These are phyloP conservation scores for Thymelicus lineola DNA, from an alignment of 2,888 invertebrate species.

Conservation along the genomic window DNA sequence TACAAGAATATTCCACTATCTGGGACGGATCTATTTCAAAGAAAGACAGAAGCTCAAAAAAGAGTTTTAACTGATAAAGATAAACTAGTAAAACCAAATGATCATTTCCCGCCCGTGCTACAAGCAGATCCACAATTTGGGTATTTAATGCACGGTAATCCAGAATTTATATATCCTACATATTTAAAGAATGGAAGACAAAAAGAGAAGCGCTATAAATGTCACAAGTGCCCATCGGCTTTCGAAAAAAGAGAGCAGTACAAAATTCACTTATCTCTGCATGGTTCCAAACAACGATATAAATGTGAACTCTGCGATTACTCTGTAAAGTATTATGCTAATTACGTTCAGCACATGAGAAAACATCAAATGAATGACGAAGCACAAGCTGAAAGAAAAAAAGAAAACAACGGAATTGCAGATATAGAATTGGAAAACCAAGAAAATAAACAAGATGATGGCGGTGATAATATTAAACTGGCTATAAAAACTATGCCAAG, in stretches of 20 bases:
- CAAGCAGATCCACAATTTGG: conserved; percentile 88
- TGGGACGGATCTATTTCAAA: conserved; percentile 87
- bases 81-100: conserved; percentile 80
- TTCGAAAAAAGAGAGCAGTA: conserved; percentile 95
- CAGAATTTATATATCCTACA: conserved; percentile 91
- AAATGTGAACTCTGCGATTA: conserved; percentile 94
- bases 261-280: conserved; percentile 92
- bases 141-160: conserved; percentile 89
- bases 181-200: conserved; percentile 90
- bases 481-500: conserved; percentile 80
- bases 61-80: conserved; percentile 78
- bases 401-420: conserved; percentile 57
- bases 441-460: conserved; percentile 61
- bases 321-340: conserved; percentile 94
- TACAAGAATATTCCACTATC: conserved; percentile 86
- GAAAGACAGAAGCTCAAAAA: conserved; percentile 86
- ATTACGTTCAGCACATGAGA: conserved; percentile 92
- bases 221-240: conserved; percentile 94
- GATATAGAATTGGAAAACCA: conserved; percentile 56
- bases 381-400: conserved; percentile 85
- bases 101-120: conserved; percentile 81
- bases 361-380: conserved; percentile 91
- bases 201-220: conserved; percentile 92
- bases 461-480: conserved; percentile 68
- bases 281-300: conserved; percentile 93